These are phyloP conservation scores for Diplosoma virens DNA, from an alignment of 23 tunicate genomes.

Conservation along the genomic window DNA sequence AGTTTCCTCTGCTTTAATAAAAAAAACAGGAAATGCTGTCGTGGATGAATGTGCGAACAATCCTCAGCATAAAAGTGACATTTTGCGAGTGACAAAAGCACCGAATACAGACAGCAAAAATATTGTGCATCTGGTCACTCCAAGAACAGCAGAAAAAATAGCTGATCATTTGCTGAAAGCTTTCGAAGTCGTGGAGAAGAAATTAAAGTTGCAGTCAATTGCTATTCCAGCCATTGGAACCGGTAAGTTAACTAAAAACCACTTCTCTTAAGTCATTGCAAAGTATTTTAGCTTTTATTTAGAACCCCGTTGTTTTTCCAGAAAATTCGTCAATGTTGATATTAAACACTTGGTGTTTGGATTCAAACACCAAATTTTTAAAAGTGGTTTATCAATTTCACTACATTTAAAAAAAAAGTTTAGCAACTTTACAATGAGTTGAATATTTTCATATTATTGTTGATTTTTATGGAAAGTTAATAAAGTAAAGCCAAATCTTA, in stretches of 20 bases:
- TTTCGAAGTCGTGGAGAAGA: background rate
- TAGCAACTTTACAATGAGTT: too few relatives aligned
- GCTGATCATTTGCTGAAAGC: background rate
- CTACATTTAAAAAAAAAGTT: too few relatives aligned
- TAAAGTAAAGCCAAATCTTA: too few relatives aligned
- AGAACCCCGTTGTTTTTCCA: too few relatives aligned
- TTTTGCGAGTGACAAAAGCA: slow-evolving; percentile 4
- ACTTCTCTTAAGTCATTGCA: too few relatives aligned
- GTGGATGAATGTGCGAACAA: background rate
- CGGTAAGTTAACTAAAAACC: slow-evolving; percentile 13
- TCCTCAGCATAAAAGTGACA: background rate
- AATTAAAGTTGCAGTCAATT: background rate
- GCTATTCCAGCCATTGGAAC: slow-evolving; percentile 28
- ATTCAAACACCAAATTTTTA: too few relatives aligned
- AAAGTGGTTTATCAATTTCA: too few relatives aligned
- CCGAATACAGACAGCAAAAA: background rate
- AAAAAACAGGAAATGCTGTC: background rate
- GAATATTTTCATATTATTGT: too few relatives aligned
- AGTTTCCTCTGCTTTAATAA: background rate
- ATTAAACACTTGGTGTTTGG: too few relatives aligned
- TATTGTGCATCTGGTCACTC: slow-evolving; percentile 4
- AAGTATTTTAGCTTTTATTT: too few relatives aligned
- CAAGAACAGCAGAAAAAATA: background rate
- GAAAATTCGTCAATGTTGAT: too few relatives aligned
- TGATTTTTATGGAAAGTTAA: too few relatives aligned